Base-by-base conservation (phyloP, 2,797 vertebrate genomes). In the Mionectes olivaceus region DNA sequence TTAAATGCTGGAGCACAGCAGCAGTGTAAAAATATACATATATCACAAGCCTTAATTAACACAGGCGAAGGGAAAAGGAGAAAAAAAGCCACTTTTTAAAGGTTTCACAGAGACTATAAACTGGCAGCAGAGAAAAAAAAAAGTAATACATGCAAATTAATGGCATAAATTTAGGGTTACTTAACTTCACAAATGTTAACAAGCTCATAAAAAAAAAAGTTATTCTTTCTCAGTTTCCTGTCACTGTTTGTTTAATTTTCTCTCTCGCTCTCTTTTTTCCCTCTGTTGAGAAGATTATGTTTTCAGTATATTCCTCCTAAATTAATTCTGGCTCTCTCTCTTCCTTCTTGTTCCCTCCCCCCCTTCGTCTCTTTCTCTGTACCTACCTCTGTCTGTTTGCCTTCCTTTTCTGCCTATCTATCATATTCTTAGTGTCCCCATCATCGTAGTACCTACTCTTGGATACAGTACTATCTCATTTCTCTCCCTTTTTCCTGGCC, bases 151-250 rank as follows among this genome's bases (percentile, higher is more conserved):
- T 96, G 97, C 96, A 97, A 98, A 97, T 83, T 94, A 97, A 94
- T 95, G 92, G 92, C 95, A 97, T 97, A 96, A 93, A 97, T 97
- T 97, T 97, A 97, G 92, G 96, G 95, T 97, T 97, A 96, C 96
- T 97, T 96, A 98, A 97, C 96, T 97, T 97, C 96, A 96, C 97
- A 96, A 97, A 97, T 96, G 95, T 97, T 97, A 98, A 97, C 96
- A 97, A 97, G 96, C 97, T 94, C 96, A 95, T 95, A 97, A 97
- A 96, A 96, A 96, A 96, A 96, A 91, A 94, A 97, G 93, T 96
- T 87, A 94, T 96, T 97, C 94, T 95, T 97, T 95, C 96, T 89
- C 59, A 71, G 96, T 95, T 93, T 91, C 90, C 94, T 95, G 78
- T 95, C 83, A 9, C 89, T 74, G 16, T 95, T 96, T 96, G 94